phyloP scores from a whole-genome alignment of 2,113 vertebrate species.

The Balaenoptera acutorostrata region DNA sequence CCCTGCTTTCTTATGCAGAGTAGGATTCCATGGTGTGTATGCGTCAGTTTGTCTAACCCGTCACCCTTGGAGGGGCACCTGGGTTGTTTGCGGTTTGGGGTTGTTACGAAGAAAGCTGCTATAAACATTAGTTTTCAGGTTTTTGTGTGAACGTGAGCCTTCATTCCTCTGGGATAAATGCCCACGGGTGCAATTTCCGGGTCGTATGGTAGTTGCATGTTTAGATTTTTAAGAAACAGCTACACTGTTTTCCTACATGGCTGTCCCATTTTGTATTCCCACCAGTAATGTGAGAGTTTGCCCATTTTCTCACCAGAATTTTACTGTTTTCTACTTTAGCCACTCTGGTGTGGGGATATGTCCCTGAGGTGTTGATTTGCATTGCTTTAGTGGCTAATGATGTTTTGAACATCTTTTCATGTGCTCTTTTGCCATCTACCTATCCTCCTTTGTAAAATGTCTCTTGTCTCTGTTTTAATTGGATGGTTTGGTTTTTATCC shows the following conservation, averaged over 20 bases:
- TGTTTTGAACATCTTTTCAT: fast-evolving
- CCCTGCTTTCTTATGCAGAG: background rate
- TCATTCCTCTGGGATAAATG: background rate
- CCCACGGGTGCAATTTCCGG: fast-evolving
- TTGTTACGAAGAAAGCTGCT: background rate
- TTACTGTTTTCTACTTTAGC: background rate
- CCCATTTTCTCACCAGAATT: background rate
- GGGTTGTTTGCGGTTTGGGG: background rate
- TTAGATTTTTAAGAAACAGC: background rate
- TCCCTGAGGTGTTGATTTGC: background rate
- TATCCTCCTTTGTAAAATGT: background rate
- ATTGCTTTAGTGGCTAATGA: background rate
- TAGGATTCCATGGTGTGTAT: fast-evolving
- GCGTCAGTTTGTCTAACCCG: fast-evolving
- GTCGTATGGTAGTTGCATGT: background rate
- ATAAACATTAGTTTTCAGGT: too few species aligned
- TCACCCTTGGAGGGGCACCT: background rate
- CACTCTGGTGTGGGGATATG: fast-evolving
- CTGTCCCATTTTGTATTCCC: fast-evolving
- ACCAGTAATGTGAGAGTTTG: too few species aligned
- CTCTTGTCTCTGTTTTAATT: background rate
- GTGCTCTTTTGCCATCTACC: background rate
- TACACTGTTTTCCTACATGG: fast-evolving
- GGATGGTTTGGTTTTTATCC: background rate
- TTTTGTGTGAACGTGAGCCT: background rate